These are phyloP conservation scores for Zonotrichia albicollis DNA, from an alignment of 2,797 vertebrate species.

Conservation along the genomic window DNA sequence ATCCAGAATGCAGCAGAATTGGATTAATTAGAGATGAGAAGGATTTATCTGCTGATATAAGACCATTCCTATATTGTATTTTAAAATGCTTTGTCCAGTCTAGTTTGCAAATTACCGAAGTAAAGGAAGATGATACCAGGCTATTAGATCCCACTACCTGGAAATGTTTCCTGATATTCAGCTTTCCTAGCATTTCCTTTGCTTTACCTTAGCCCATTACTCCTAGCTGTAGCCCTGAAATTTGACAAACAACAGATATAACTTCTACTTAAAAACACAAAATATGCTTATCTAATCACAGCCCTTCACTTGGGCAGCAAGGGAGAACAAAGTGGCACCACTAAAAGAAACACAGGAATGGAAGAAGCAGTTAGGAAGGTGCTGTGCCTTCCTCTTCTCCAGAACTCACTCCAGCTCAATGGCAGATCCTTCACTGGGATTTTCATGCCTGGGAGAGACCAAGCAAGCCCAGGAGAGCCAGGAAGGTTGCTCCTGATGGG, in stretches of 20 bases:
- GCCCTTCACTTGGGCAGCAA: not conserved
- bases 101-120: not conserved
- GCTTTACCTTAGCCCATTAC: slow-evolving; percentile 11
- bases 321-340: not conserved
- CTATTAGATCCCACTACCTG: not conserved
- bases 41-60: not conserved
- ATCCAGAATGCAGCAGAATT: not conserved
- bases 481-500: not conserved
- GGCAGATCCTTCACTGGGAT: not conserved
- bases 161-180: slow-evolving; percentile 7
- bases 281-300: not conserved
- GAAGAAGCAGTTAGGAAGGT: not conserved
- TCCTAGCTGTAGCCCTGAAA: not conserved
- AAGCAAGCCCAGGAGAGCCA: not conserved
- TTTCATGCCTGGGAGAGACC: rapidly evolving
- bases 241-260: not conserved
- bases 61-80: not conserved
- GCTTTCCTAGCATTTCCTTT: not conserved
- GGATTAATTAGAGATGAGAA: slow-evolving; percentile 11
- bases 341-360: not conserved
- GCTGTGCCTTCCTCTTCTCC: not conserved
- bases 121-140: slow-evolving; percentile 5
- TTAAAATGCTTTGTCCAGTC: not conserved
- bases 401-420: not conserved
- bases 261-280: slow-evolving; percentile 3